These are phyloP conservation scores for Diachasma alloeum DNA, from an alignment of 1,140 invertebrate genomes.

Conservation along the genomic window DNA sequence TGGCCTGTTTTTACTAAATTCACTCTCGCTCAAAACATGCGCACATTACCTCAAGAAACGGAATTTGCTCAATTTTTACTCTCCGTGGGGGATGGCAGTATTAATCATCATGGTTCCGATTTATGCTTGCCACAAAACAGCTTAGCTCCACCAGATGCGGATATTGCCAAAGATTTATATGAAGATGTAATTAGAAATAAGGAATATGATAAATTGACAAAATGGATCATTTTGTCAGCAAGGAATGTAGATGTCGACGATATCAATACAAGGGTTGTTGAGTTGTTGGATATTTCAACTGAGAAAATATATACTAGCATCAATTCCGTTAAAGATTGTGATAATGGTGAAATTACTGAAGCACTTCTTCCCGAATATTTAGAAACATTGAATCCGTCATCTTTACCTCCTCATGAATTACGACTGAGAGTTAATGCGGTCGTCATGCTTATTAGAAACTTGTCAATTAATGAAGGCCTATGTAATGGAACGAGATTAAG, in stretches of 20 bases:
- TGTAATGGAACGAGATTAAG: conserved; percentile 30
- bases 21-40: conserved; percentile 27
- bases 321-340: neutral
- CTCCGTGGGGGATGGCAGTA: conserved; percentile 25
- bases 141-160: neutral
- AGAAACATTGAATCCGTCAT: conserved; percentile 8
- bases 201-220: conserved; percentile 9
- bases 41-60: conserved; percentile 20
- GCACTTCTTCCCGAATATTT: conserved; percentile 26
- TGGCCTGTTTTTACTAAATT: conserved; percentile 27
- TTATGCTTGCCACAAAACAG: conserved; percentile 7
- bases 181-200: conserved; percentile 14
- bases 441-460: conserved; percentile 16
- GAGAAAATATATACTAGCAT: conserved; percentile 15
- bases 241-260: conserved; percentile 29
- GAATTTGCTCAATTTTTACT: conserved; percentile 31
- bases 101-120: conserved; percentile 14
- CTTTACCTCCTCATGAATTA: conserved; percentile 11
- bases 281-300: conserved; percentile 18
- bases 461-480: conserved; percentile 16
- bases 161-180: conserved; percentile 20
- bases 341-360: neutral
- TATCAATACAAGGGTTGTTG: conserved; percentile 28
- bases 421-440: too few species aligned
- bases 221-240: conserved; percentile 26